Base-by-base conservation (phyloP, 2,888 invertebrate species). In the Drosophila mulleri region DNA sequence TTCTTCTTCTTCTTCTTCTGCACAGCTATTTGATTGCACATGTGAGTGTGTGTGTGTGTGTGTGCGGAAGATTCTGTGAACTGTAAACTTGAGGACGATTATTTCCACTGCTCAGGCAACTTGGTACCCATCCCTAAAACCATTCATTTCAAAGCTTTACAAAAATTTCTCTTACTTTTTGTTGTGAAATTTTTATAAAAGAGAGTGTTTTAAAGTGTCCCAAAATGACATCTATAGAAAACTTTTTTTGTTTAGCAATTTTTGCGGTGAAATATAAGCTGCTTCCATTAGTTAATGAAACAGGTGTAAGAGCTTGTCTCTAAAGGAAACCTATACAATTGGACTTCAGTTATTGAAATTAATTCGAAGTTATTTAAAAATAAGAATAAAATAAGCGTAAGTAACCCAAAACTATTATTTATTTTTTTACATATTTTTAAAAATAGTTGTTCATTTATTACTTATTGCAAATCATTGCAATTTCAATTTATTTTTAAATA, bases 31-130 rank as follows among this genome's bases (percentile, higher is more conserved):
- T 60, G 61, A 70, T 48, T 23, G 44, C 44, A 48, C 58, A 64
- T 47, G 73, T 52, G 73, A 32, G 20, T 26, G 35, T 66, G 62
- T 50, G 20, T 37, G 9, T 45, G 53, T 48, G 63, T 50, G 60
- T 37, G 42, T 47, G 57, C 64, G 57, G 29, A 8, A 8, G 58
- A 29, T 78, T 11, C 65, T 63, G 47, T 59, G 69, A 73, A 62
- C 79, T 78, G 76, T 76, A 57, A 78, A 73, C 67, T 67, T 56
- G 39, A 67, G 26, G 57, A 61, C 64, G 54, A 62, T 73, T 76
- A 73, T 73, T 78, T 78, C 45, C 53, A 73, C 50, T 48, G 72
- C 37, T 54, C 45, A 60, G 63, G 26, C 45, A 35, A 18, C 58
- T 18, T 39, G 14, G 41, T 11, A 9, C 11, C 11, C 23, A 29